Evolutionary conservation across 1,140 invertebrate genomes (phyloP).

Genomic region (Diabrotica virgifera): DNA sequence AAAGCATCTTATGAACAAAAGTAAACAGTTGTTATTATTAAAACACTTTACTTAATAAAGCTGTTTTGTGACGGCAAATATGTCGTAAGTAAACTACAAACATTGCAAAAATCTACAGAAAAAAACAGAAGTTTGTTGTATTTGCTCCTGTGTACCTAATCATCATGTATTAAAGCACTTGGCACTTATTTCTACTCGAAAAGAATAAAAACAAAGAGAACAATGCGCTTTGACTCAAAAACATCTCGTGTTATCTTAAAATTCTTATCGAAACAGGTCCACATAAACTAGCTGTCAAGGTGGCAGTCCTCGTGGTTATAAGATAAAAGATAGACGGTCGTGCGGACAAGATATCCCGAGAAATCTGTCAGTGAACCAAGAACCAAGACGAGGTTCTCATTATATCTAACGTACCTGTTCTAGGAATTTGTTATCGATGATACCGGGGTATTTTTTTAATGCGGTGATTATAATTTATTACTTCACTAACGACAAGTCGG

Average conservation of each 20-base stretch:
- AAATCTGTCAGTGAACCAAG: background rate
- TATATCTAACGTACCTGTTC: background rate
- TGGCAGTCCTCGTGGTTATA: background rate
- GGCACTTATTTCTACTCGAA: background rate
- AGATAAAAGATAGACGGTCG: conserved; percentile 2
- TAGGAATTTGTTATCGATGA: conserved; percentile 1
- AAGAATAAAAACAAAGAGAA: background rate
- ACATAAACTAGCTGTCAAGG: conserved; percentile 2
- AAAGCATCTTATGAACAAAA: no score
- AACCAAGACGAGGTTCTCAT: background rate
- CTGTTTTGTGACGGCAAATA: no score
- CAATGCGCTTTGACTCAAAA: background rate
- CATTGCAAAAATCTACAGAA: no score
- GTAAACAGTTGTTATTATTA: no score
- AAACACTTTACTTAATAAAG: no score
- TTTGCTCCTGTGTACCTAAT: no score
- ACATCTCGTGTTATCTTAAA: background rate
- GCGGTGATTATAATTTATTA: background rate
- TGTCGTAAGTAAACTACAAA: no score
- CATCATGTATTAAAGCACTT: background rate
- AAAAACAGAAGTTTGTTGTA: no score
- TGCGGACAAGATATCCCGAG: background rate
- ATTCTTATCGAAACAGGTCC: conserved; percentile 2
- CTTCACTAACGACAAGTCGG: background rate
- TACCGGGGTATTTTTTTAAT: background rate